phyloP scores from a whole-genome alignment of 2,888 invertebrate genomes.

The Drosophila fungiperda region DNA sequence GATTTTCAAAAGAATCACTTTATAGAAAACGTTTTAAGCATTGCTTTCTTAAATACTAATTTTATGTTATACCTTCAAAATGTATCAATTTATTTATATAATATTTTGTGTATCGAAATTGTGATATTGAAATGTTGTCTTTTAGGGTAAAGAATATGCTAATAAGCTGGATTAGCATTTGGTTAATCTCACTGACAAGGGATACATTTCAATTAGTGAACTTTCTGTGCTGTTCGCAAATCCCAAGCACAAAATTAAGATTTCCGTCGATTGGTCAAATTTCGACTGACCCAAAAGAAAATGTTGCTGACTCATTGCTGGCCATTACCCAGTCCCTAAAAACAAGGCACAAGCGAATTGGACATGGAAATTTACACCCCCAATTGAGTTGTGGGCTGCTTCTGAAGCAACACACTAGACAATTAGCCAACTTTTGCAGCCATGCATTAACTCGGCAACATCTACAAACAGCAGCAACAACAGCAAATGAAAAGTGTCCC shows the following conservation, averaged over 20 bases:
- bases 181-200: slow-evolving; percentile 27
- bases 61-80: too few relatives aligned
- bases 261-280: slow-evolving; percentile 24
- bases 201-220: slow-evolving; percentile 44
- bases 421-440: slow-evolving; percentile 77
- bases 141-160: slow-evolving; percentile 8
- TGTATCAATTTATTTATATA: background rate
- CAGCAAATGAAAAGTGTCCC: slow-evolving; percentile 60
- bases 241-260: slow-evolving; percentile 22
- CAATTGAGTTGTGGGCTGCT: slow-evolving; percentile 38
- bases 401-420: slow-evolving; percentile 48
- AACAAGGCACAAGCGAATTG: background rate
- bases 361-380: slow-evolving; percentile 35
- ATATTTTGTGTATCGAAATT: background rate
- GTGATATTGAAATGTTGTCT: background rate
- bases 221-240: slow-evolving; percentile 12
- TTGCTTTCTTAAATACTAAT: background rate
- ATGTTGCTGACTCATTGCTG: slow-evolving; percentile 41
- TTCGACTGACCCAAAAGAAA: background rate
- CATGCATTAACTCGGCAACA: slow-evolving; percentile 73
- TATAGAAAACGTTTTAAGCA: background rate
- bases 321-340: slow-evolving; percentile 20
- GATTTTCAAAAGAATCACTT: background rate
- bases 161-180: slow-evolving; percentile 15
- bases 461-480: slow-evolving; percentile 25